These are phyloP conservation scores for Epinephelus moara DNA, from an alignment of 2,113 vertebrate species.

Conservation along the genomic window DNA sequence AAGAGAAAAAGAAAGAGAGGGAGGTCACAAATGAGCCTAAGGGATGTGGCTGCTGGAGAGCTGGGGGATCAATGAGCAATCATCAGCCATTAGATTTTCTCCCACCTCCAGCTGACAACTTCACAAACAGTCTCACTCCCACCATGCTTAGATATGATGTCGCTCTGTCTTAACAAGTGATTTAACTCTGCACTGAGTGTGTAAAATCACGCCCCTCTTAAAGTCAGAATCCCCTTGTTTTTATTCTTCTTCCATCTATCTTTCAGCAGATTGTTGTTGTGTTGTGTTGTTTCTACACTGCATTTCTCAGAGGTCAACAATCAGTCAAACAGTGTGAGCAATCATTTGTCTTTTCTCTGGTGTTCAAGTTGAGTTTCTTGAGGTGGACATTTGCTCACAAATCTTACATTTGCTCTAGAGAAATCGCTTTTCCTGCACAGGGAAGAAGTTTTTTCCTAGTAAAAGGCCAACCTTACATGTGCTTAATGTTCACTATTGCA, in stretches of 20 bases:
- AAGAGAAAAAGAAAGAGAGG: neutral
- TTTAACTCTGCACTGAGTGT: neutral
- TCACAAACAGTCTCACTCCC: conserved; percentile 8
- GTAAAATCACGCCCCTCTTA: neutral
- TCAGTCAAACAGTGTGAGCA: neutral
- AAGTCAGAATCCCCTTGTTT: neutral
- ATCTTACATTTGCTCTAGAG: too few relatives aligned
- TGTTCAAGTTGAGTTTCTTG: neutral
- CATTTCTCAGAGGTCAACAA: neutral
- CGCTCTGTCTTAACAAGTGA: neutral
- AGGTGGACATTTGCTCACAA: neutral
- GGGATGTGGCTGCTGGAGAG: conserved; percentile 35
- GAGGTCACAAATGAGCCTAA: conserved; percentile 18
- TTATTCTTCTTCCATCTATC: neutral
- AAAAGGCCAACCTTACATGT: too few relatives aligned
- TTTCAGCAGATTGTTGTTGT: neutral
- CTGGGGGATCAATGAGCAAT: conserved; percentile 54
- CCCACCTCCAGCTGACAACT: neutral
- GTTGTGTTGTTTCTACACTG: neutral
- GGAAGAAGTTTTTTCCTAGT: too few relatives aligned
- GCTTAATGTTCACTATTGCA: neutral
- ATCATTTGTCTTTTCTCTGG: neutral
- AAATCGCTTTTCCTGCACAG: neutral
- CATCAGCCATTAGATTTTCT: conserved; percentile 45
- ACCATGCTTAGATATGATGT: neutral